Evolutionary conservation across 2,113 vertebrate genomes (phyloP).

Genomic region (Tachysurus fulvidraco): DNA sequence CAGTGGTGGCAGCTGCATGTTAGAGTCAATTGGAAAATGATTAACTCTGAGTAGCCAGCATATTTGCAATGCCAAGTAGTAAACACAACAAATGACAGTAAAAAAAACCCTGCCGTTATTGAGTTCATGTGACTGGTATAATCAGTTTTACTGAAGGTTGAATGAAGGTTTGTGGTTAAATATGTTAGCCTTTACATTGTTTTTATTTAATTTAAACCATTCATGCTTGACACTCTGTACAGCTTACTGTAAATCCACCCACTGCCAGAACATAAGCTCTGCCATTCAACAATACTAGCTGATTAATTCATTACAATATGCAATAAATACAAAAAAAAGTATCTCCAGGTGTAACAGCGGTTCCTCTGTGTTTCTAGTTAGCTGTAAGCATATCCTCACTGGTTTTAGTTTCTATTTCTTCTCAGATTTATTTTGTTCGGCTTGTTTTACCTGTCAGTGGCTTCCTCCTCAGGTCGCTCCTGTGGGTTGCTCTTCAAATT

Average conservation of each 20-base stretch:
- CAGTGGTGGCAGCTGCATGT: conserved; percentile 52
- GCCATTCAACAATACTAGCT: background rate
- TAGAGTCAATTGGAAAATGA: conserved; percentile 58
- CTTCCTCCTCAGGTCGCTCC: conserved; percentile 75
- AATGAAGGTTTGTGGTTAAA: conserved; percentile 24
- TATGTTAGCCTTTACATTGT: conserved; percentile 29
- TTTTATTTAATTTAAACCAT: background rate
- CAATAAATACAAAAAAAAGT: conserved; percentile 2
- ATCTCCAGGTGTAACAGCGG: background rate
- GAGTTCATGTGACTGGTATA: conserved; percentile 23
- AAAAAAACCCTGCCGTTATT: conserved; percentile 39
- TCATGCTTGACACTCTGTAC: conserved; percentile 6
- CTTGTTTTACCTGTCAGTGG: conserved; percentile 82
- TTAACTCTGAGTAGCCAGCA: conserved; percentile 45
- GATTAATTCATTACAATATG: conserved; percentile 15
- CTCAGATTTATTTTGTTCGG: conserved; percentile 24
- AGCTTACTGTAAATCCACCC: conserved; percentile 35
- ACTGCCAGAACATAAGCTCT: conserved; percentile 19
- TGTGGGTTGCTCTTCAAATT: conserved; percentile 79
- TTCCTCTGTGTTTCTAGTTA: conserved; percentile 16
- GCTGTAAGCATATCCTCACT: conserved; percentile 31
- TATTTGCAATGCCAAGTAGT: conserved; percentile 26
- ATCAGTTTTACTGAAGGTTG: conserved; percentile 35
- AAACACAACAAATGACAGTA: conserved; percentile 43
- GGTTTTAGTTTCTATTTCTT: conserved; percentile 34